phyloP scores from a whole-genome alignment of 1,140 invertebrate species.

The Anastrepha ludens region DNA sequence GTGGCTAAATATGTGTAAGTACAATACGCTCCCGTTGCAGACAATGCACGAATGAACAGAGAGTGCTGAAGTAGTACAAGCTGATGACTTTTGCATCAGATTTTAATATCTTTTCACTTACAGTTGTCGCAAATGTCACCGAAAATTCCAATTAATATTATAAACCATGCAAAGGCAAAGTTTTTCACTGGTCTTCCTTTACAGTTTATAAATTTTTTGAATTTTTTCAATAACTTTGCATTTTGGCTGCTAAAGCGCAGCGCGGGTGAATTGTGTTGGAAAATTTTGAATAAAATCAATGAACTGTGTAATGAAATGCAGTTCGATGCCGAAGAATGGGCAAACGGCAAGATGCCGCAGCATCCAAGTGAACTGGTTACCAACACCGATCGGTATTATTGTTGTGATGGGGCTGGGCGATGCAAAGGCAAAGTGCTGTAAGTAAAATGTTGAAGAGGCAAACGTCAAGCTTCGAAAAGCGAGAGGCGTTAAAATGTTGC shows the following conservation, averaged over 20 bases:
- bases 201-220: not conserved
- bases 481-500: not conserved
- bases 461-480: not conserved
- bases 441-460: not conserved
- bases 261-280: not conserved
- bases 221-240: not conserved
- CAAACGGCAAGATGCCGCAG: not conserved
- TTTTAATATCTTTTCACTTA: slow-evolving; percentile 13
- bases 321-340: not conserved
- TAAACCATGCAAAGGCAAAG: slow-evolving; percentile 3
- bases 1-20: no score
- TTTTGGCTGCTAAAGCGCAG: not conserved
- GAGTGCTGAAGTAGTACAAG: not conserved
- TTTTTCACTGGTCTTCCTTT: not conserved
- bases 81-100: not conserved
- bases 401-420: not conserved
- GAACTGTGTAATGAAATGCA: slow-evolving; percentile 25
- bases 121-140: slow-evolving; percentile 3
- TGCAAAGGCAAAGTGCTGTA: not conserved
- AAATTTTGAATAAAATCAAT: slow-evolving; percentile 24
- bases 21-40: not conserved
- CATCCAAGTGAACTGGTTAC: not conserved
- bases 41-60: not conserved
- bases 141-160: slow-evolving; percentile 37
- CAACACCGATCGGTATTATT: not conserved